phyloP scores from a whole-genome alignment of 2,113 vertebrate species.

The Malurus melanocephalus region DNA sequence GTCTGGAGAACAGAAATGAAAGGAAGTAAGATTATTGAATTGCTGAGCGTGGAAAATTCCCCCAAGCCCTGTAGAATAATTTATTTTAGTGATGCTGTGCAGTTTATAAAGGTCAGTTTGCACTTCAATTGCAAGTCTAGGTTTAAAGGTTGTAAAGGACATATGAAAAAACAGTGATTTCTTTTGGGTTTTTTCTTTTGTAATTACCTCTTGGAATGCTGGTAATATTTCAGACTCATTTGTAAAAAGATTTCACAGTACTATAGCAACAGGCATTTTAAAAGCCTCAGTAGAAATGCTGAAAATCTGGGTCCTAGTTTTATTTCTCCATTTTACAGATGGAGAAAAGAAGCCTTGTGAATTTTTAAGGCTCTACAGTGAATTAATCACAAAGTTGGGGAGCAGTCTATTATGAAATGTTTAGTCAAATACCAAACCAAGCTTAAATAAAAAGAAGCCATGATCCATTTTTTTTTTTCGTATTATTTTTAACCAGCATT shows the following conservation, averaged over 20 bases:
- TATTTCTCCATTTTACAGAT: constrained; percentile 9
- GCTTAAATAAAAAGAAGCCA: background rate
- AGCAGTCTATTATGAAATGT: background rate
- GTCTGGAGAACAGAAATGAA: constrained; percentile 20
- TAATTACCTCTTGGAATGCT: constrained; percentile 29
- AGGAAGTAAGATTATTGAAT: constrained; percentile 16
- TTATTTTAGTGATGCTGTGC: background rate
- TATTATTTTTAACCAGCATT: background rate
- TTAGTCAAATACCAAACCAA: background rate
- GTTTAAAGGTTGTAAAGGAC: constrained; percentile 30
- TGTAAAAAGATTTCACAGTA: constrained; percentile 8
- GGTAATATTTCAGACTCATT: constrained; percentile 40
- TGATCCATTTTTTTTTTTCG: too few species aligned
- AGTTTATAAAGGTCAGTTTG: constrained; percentile 62
- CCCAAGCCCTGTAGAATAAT: constrained; percentile 35
- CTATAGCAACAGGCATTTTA: constrained; percentile 26
- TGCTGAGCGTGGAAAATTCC: constrained; percentile 43
- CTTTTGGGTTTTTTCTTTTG: background rate
- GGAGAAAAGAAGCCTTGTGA: background rate
- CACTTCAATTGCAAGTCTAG: constrained; percentile 43
- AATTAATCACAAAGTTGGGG: background rate
- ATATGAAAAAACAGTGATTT: background rate
- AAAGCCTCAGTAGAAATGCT: background rate
- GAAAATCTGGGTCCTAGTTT: background rate
- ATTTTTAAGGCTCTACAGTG: background rate